phyloP scores from a whole-genome alignment of 2,888 invertebrate genomes.

The Scaeva pyrastri region DNA sequence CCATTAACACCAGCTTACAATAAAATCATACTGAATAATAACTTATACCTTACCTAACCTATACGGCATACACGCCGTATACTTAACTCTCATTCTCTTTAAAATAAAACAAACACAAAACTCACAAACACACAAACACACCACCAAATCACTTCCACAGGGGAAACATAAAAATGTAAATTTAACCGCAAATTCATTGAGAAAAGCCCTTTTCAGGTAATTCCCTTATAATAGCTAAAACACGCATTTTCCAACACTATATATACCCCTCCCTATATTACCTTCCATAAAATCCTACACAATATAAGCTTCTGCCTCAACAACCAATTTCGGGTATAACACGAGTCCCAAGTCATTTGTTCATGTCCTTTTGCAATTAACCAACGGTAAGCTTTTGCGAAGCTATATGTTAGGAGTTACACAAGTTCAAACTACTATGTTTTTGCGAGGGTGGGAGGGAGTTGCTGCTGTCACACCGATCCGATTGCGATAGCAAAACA shows the following conservation, averaged over 20 bases:
- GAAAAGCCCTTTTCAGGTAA: conserved; percentile 25
- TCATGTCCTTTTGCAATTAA: conserved; percentile 26
- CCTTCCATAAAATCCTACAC: too few relatives aligned
- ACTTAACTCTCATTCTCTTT: not conserved
- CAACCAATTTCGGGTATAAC: conserved; percentile 18
- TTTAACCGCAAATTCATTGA: conserved; percentile 30
- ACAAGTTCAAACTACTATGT: conserved; percentile 13
- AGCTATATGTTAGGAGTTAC: not conserved
- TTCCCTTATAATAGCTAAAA: not conserved
- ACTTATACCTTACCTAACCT: too few relatives aligned
- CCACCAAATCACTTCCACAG: conserved; percentile 11
- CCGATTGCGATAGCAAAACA: conserved; percentile 25
- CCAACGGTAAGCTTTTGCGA: not conserved
- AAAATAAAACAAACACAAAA: conserved; percentile 7
- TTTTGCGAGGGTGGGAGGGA: not conserved
- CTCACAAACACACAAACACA: not conserved
- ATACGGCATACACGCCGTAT: not conserved
- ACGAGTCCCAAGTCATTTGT: conserved; percentile 29
- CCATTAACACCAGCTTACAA: conserved; percentile 25
- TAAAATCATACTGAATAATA: not conserved
- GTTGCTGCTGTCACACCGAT: conserved; percentile 15
- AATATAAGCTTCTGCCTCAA: not conserved
- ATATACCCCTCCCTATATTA: too few relatives aligned
- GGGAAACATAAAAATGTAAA: conserved; percentile 33
- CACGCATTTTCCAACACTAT: conserved; percentile 27